Evolutionary conservation across 2,113 vertebrate genomes (phyloP).

Genomic region (Strix uralensis): DNA sequence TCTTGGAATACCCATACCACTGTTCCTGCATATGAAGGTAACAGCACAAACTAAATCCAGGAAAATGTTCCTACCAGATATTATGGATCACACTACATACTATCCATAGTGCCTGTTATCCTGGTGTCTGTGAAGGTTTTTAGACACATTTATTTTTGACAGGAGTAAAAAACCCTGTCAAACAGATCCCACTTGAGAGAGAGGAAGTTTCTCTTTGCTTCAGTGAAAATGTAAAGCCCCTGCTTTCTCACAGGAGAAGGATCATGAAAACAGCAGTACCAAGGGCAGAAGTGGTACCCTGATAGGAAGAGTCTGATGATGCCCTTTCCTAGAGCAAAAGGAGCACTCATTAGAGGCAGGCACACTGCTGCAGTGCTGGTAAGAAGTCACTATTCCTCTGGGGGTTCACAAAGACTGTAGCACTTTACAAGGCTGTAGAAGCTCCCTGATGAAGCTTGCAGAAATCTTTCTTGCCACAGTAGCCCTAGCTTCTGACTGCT

Average conservation of each 20-base stretch:
- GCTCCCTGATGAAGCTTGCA: background rate
- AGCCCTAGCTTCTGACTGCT: background rate
- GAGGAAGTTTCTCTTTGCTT: background rate
- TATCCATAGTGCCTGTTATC: background rate
- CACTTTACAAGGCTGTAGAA: background rate
- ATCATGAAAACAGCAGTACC: background rate
- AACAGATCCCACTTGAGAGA: background rate
- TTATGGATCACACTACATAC: rapidly evolving
- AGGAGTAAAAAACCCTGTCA: background rate
- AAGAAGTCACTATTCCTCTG: background rate
- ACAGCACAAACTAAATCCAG: background rate
- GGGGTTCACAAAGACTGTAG: background rate
- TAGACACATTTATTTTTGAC: background rate
- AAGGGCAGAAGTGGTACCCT: background rate
- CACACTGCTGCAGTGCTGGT: background rate
- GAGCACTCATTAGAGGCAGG: background rate
- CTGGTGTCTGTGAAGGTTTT: background rate
- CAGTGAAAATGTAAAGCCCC: background rate
- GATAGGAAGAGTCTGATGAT: background rate
- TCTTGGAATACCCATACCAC: background rate
- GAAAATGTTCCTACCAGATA: background rate
- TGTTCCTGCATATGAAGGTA: background rate
- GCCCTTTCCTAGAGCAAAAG: background rate
- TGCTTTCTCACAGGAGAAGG: background rate
- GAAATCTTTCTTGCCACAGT: background rate